phyloP scores from a whole-genome alignment of 23 tunicate genomes.

The Ciona savignyi region DNA sequence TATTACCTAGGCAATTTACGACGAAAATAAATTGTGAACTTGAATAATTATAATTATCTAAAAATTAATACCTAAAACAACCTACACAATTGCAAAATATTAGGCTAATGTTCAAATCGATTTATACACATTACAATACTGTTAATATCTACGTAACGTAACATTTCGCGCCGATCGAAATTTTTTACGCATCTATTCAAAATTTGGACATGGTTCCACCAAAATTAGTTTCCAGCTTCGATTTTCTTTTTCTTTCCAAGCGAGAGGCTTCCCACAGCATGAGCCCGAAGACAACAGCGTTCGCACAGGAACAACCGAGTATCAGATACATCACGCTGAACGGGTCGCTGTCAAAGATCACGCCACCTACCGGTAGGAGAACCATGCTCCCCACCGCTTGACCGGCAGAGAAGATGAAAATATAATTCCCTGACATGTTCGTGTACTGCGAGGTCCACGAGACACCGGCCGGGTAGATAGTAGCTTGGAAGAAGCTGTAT shows the following conservation, averaged over 20 bases:
- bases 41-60: too few species aligned
- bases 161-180: too few species aligned
- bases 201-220: too few species aligned
- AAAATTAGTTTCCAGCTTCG: too few species aligned
- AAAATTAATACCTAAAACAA: too few species aligned
- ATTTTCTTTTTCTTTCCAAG: conserved; percentile 12
- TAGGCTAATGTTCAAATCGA: too few species aligned
- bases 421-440: conserved; percentile 94
- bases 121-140: too few species aligned
- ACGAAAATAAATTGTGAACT: too few species aligned
- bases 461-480: conserved; percentile 84
- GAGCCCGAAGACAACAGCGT: conserved; percentile 44
- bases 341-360: conserved; percentile 68
- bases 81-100: too few species aligned
- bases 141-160: too few species aligned
- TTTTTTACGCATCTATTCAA: too few species aligned
- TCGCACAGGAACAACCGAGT: conserved; percentile 57
- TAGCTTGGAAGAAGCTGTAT: conserved; percentile 82
- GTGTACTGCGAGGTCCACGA: conserved; percentile 90
- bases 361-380: conserved; percentile 72
- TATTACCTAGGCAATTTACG: too few species aligned
- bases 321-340: conserved; percentile 85
- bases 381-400: conserved; percentile 94
- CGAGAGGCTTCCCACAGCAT: conserved; percentile 58
- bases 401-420: conserved; percentile 86